Base-by-base conservation (phyloP, 2,113 vertebrate genomes). In the Gracilinanus agilis region DNA sequence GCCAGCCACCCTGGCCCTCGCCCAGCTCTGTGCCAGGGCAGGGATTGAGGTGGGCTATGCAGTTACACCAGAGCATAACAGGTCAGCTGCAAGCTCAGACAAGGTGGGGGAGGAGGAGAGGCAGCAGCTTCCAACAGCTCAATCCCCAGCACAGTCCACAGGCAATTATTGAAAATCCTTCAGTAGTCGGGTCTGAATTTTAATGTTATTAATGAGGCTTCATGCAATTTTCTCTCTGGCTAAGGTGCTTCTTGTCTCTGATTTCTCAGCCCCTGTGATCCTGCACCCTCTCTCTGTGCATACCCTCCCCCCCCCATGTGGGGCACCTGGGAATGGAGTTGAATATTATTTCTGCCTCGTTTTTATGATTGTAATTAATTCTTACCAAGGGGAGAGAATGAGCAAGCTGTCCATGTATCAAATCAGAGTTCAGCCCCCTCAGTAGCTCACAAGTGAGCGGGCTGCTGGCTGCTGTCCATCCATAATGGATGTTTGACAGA, bases 151-250 rank as follows among this genome's bases (percentile, higher is more conserved):
- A 34, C 6, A 93, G 90, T 21, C 83, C 94, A 44, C 54, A 83
- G 90, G 67, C 93, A 95, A 55, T 54, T 53, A 34, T 92, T 0
- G 9, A 91, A 75, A 90, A 83, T 53, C 92, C 90, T 94, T 96
- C 54, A 3, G 0, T 67, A 75, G 95, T 94, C 93, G 93, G 92
- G 94, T 90, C 94, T 97, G 95, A 92, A 16, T 25, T 91, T 91
- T 97, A 96, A 90, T 95, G 92, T 90, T 58, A 95, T 96, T 97
- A 95, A 96, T 96, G 97, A 97, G 95, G 88, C 40, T 53, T 90
- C 1, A 0, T 44, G 90, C 90, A 49, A 90, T 95, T 94, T 92
- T 94, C 95, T 96, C 55, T 91, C 95, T 40, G 27, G 89, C 92
- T 29, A 90, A 95, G 93, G 89, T 95, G 93, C 58, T 97, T 89